These are phyloP conservation scores for Hippopotamyrus pictus DNA, from an alignment of 2,797 vertebrate species.

Conservation along the genomic window DNA sequence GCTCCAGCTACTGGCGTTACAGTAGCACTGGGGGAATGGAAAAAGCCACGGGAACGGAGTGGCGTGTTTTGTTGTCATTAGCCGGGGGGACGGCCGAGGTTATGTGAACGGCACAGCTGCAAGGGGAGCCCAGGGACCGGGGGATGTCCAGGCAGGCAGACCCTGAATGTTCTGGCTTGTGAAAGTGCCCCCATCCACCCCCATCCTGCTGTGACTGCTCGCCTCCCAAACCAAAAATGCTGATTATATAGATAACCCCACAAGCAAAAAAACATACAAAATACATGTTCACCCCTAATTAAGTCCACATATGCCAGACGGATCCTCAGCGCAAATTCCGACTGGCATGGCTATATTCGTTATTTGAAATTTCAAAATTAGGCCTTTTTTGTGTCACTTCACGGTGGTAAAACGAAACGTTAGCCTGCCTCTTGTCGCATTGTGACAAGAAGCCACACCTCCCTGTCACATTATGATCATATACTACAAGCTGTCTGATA, in stretches of 20 bases:
- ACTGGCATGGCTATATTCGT: conserved; percentile 32
- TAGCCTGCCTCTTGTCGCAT: conserved; percentile 31
- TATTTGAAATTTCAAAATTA: conserved; percentile 31
- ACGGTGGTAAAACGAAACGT: conserved; percentile 45
- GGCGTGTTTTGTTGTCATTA: conserved; percentile 74
- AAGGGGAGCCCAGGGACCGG: conserved; percentile 72
- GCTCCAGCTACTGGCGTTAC: not conserved
- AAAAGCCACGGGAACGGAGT: conserved; percentile 71
- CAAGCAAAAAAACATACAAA: not conserved
- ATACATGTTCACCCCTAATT: not conserved
- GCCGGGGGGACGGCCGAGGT: conserved; percentile 66
- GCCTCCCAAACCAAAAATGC: conserved; percentile 53
- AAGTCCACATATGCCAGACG: conserved; percentile 5
- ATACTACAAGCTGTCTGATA: conserved; percentile 46
- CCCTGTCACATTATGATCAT: conserved; percentile 67
- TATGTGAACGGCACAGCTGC: conserved; percentile 73
- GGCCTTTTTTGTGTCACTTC: conserved; percentile 30
- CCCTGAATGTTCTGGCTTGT: conserved; percentile 52
- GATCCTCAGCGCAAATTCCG: conserved; percentile 36
- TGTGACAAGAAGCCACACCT: conserved; percentile 53
- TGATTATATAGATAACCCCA: conserved; percentile 59
- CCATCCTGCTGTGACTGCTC: conserved; percentile 41
- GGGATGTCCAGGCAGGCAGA: conserved; percentile 58
- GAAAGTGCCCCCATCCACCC: conserved; percentile 46
- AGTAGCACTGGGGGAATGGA: conserved; percentile 58